A percentile compares a stretch with the other conserved stretches of the same genome.
These are phyloP conservation scores for Sminthurides aquaticus DNA, from an alignment of 2,888 invertebrate genomes.

Conservation along the genomic window DNA sequence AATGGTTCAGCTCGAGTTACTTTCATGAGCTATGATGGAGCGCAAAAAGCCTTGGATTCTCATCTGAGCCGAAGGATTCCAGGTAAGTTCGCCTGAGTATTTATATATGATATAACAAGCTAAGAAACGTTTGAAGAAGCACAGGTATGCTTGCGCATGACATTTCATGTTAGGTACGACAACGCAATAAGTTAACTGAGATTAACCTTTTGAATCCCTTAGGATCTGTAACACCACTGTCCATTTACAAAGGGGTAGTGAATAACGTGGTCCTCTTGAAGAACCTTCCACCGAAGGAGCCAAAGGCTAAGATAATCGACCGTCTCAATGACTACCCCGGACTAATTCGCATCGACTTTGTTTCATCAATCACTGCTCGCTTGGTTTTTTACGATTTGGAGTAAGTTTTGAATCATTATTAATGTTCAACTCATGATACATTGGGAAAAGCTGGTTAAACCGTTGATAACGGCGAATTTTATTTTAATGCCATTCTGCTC, in stretches of 20 bases:
- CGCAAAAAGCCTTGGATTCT: slow-evolving; percentile 37
- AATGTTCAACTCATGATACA: neutral
- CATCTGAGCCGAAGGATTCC: slow-evolving; percentile 34
- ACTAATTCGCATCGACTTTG: slow-evolving; percentile 30
- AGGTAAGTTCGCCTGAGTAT: slow-evolving; percentile 32
- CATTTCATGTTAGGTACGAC: no score
- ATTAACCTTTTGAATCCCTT: no score
- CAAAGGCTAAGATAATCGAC: slow-evolving; percentile 33
- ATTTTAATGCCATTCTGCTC: neutral
- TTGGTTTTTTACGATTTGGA: slow-evolving; percentile 38
- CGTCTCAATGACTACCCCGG: slow-evolving; percentile 35
- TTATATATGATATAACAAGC: no score
- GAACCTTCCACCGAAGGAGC: slow-evolving; percentile 32
- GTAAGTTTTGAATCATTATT: slow-evolving; percentile 18
- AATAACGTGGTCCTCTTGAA: slow-evolving; percentile 38
- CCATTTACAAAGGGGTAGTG: slow-evolving; percentile 40
- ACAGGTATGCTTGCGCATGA: no score
- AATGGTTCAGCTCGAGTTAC: slow-evolving; percentile 40
- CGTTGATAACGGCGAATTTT: no score
- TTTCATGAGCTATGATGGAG: slow-evolving; percentile 33
- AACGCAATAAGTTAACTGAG: no score
- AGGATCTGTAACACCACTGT: slow-evolving; percentile 34
- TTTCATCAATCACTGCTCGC: slow-evolving; percentile 31
- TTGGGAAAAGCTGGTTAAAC: no score
- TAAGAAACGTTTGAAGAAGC: no score